Evolutionary conservation across 2,888 invertebrate species (phyloP).

Genomic region (Cloeon dipterum): DNA sequence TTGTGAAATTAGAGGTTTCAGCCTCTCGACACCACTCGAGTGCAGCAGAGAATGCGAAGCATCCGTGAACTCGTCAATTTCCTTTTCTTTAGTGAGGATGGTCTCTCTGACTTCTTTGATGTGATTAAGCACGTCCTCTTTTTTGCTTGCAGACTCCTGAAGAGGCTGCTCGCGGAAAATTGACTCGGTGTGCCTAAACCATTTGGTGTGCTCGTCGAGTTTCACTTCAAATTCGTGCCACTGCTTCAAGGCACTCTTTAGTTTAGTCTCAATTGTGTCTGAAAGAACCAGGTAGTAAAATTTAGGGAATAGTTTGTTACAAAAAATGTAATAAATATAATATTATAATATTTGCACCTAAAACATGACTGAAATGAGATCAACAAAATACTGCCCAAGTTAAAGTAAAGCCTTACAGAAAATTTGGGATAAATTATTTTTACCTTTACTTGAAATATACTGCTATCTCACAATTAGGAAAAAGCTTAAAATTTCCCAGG

Average conservation of each 20-base stretch:
- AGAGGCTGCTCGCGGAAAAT: constrained; percentile 69
- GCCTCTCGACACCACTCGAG: constrained; percentile 58
- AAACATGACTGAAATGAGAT: too few relatives aligned
- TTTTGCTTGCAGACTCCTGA: constrained; percentile 58
- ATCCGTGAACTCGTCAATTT: constrained; percentile 73
- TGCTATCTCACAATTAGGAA: too few relatives aligned
- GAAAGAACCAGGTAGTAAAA: too few relatives aligned
- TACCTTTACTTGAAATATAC: too few relatives aligned
- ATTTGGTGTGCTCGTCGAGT: constrained; percentile 56
- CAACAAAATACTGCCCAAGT: too few relatives aligned
- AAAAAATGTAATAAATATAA: neutral
- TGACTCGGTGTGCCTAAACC: constrained; percentile 67
- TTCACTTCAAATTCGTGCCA: constrained; percentile 76
- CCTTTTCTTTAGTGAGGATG: constrained; percentile 57
- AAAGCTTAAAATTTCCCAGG: too few relatives aligned
- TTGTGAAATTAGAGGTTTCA: constrained; percentile 71
- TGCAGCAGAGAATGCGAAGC: constrained; percentile 69
- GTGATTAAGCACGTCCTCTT: constrained; percentile 44
- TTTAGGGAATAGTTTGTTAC: too few relatives aligned
- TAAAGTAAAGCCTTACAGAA: too few relatives aligned
- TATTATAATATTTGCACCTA: neutral
- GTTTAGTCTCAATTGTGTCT: constrained; percentile 43
- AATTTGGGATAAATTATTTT: too few relatives aligned
- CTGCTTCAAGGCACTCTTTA: constrained; percentile 47
- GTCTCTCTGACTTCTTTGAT: constrained; percentile 52